Evolutionary conservation across 2,797 vertebrate genomes (phyloP).

Genomic region (Botia kubotai): DNA sequence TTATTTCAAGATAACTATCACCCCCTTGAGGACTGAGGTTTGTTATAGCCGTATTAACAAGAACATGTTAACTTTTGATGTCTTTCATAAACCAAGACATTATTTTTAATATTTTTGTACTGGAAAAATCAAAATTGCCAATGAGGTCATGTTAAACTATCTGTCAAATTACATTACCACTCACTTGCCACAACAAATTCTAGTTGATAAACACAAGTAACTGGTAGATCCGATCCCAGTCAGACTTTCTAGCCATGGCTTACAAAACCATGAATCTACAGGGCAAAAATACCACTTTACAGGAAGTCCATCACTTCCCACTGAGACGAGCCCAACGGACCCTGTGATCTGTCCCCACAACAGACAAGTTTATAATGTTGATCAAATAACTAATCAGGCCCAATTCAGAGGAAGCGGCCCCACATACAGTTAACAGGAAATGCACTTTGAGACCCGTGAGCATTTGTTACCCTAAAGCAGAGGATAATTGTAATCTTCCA

Average conservation of each 20-base stretch:
- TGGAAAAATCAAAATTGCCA: background rate
- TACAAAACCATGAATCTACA: background rate
- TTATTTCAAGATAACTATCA: too few relatives aligned
- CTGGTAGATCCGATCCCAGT: background rate
- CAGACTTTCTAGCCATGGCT: background rate
- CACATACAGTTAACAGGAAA: background rate
- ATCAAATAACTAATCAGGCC: constrained; percentile 45
- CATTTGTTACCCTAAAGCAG: constrained; percentile 37
- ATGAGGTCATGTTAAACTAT: background rate
- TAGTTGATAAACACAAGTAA: background rate
- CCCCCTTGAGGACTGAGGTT: too few relatives aligned
- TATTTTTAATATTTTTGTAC: background rate
- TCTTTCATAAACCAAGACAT: too few relatives aligned
- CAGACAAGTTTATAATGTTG: constrained; percentile 32
- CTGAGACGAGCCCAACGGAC: background rate
- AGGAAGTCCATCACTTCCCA: background rate
- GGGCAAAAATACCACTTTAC: background rate
- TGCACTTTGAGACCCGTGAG: constrained; percentile 35
- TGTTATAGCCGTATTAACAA: too few relatives aligned
- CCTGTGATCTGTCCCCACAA: background rate
- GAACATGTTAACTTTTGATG: too few relatives aligned
- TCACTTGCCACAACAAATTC: too few relatives aligned
- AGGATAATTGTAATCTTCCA: constrained; percentile 61
- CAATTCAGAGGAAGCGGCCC: constrained; percentile 1
- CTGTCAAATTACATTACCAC: background rate